Evolutionary conservation across 2,113 vertebrate genomes (phyloP), one percentile per base, ranked within the genome.

Genomic region (Strigops habroptila): DNA sequence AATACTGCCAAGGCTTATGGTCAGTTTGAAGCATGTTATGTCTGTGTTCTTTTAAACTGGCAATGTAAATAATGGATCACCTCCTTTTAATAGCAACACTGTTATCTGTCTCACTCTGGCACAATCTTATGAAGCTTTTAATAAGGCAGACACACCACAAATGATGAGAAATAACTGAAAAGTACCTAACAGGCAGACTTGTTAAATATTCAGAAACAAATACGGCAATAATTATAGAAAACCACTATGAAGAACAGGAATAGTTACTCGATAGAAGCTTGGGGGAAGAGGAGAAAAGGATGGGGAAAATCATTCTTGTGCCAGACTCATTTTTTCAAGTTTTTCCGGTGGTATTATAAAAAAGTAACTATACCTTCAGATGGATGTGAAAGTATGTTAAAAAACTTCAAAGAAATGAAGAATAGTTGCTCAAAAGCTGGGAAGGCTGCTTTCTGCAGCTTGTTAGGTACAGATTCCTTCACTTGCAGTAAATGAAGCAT

Each of bases 151-250:
- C 75, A 82, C 33, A 44, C 30, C 9, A 19, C 73, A 93, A 64
- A 90, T 30, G 3, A 95, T 75, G 85, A 96, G 85, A 85, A 91
- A 92, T 90, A 96, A 91, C 82, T 92, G 91, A 75, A 82, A 94
- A 91, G 57, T 78, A 96, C 71, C 85, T 88, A 97, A 94, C 28
- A 95, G 94, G 88, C 90, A 96, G 73, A 89, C 81, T 73, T 91
- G 77, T 86, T 93, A 95, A 96, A 82, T 84, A 95, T 95, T 95
- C 92, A 89, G 89, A 96, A 95, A 93, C 62, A 95, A 96, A 95
- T 91, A 81, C 0, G 22, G 70, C 77, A 89, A 82, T 76, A 86
- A 96, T 95, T 96, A 95, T 57, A 93, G 83, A 91, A 96, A 96
- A 83, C 79, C 82, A 92, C 91, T 92, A 86, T 0, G 83, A 93